Percentiles rank a stretch among this genome's conserved stretches.
Evolutionary conservation across 2,797 vertebrate species (phyloP).

Genomic region (Molossus molossus): DNA sequence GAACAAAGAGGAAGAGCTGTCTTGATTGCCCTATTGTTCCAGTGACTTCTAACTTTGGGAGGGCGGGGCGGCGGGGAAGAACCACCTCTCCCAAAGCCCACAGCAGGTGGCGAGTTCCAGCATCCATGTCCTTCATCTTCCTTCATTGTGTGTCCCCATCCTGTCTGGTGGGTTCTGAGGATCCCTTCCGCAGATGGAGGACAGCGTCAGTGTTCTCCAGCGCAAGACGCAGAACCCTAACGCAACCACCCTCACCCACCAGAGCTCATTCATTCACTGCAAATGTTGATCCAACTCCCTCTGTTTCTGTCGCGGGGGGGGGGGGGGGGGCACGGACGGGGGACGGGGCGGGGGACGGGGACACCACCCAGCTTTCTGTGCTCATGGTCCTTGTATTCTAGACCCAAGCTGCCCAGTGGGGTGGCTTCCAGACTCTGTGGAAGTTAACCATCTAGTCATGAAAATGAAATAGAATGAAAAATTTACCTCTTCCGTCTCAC

Average conservation of each 20-base stretch:
- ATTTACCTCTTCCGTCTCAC: too few species aligned
- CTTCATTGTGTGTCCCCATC: accelerated
- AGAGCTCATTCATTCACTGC: not conserved
- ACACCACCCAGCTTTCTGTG: not conserved
- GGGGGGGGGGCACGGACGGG: too few species aligned
- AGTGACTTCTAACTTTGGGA: not conserved
- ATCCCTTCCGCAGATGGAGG: accelerated
- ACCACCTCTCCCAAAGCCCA: not conserved
- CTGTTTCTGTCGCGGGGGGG: accelerated
- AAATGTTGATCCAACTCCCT: accelerated
- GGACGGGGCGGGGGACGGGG: too few species aligned
- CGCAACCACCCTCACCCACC: accelerated
- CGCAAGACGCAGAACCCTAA: not conserved
- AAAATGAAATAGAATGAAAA: not conserved
- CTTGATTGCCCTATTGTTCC: conserved; percentile 73
- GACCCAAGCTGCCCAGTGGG: accelerated
- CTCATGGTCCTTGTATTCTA: accelerated
- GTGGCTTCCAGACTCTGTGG: accelerated
- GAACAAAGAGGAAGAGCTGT: not conserved
- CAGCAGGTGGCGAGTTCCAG: not conserved
- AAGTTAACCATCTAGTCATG: not conserved
- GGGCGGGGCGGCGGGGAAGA: not conserved
- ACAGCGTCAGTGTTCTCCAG: accelerated
- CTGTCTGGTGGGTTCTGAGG: not conserved
- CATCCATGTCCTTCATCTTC: accelerated